Base-by-base conservation (phyloP, 2,888 invertebrate species). In the Campoplex capitator region DNA sequence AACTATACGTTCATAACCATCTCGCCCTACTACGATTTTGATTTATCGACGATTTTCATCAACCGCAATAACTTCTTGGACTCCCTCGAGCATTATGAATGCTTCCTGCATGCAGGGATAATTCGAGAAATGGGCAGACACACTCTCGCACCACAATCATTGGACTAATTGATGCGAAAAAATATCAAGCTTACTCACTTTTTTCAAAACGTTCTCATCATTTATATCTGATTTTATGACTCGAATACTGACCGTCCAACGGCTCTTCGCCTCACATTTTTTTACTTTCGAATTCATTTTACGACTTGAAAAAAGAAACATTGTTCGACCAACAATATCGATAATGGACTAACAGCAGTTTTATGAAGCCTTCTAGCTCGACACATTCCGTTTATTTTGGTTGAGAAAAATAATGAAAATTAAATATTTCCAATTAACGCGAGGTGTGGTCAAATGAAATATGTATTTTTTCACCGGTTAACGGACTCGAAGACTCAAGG, bases 351-450 rank as follows among this genome's bases (percentile, higher is more conserved):
- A 42, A 42, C 3, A 42, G 7, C 45, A 13, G 45, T 45, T 45
- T 45, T 11, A 45, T 11, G 45, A 45, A 45, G 45, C 45, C 13
- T 11, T 45, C 13, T 45, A 45, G 45, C 45, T 45, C 13, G 45
- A 1, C 13, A 45, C 11, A 11, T 11, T 2, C 0, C 1, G 1
- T 45, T 45, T 3, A 45, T 11, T 45, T 45, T 11, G 28, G 58
- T 28, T 11, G 23, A 23, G 58, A 16, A n/a, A 70, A 74, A 74
- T 38, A 38, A 56, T 56, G 32, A 23, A 54, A 56, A 73, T 73
- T 2, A 73, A 54, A 73, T 54, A 74, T 38, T 74, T n/a, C n/a
- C 74, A 74, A 74, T 74, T 74, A 74, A 74, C 38, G 35, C n/a
- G n/a, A 74, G 13, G 56, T 38, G 38, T 13, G 74, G 18, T 28